These are phyloP conservation scores for Cinara cedri DNA, from an alignment of 2,888 invertebrate genomes.

Conservation along the genomic window DNA sequence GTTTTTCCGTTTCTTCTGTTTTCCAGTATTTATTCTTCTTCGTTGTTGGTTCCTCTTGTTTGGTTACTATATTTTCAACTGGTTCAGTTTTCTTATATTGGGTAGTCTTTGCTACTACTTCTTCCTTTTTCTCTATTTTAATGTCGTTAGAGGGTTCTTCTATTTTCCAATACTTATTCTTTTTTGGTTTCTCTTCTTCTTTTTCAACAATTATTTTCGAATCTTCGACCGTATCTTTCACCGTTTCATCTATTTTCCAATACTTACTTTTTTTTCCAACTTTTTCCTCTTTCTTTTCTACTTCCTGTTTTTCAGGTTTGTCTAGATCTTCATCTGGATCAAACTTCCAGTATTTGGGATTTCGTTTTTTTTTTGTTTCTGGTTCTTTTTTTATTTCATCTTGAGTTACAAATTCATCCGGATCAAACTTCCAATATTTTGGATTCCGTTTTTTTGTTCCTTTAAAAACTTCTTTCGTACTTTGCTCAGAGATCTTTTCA, in stretches of 20 bases:
- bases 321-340: conserved; percentile 59
- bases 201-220: background rate
- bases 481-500: background rate
- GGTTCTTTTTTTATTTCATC: conserved; percentile 60
- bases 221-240: background rate
- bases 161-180: conserved; percentile 60
- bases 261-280: conserved; percentile 12
- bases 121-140: conserved; percentile 3
- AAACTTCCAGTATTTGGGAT: conserved; percentile 58
- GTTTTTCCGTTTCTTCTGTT: conserved; percentile 13
- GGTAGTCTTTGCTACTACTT: conserved; percentile 4
- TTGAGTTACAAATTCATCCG: conserved; percentile 60
- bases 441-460: conserved; percentile 60
- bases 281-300: conserved; percentile 57
- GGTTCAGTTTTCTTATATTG: conserved; percentile 34
- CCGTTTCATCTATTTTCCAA: background rate
- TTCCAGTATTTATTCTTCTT: conserved; percentile 36
- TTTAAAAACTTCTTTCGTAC: conserved; percentile 44
- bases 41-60: background rate
- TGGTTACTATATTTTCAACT: background rate
- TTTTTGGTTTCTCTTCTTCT: conserved; percentile 28
- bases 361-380: conserved; percentile 58
- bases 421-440: conserved; percentile 59
- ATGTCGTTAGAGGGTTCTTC: conserved; percentile 6
- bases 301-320: conserved; percentile 61